These are phyloP conservation scores for Sabatieria punctata DNA, from an alignment of 2,888 invertebrate genomes.

Conservation along the genomic window DNA sequence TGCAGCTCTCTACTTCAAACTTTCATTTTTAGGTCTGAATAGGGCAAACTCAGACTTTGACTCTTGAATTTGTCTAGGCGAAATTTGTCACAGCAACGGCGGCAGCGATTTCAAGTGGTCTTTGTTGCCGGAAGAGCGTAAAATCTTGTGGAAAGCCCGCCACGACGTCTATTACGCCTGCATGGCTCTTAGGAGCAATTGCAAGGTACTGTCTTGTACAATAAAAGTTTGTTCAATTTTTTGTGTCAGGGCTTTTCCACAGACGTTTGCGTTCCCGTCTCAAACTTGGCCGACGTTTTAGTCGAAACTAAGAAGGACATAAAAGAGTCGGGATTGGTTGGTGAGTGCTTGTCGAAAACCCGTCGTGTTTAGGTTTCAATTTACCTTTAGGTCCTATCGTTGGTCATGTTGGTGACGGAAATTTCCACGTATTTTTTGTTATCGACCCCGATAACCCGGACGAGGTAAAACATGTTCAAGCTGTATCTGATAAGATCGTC, in stretches of 20 bases:
- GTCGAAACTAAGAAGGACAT: constrained; percentile 35
- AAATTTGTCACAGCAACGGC: constrained; percentile 32
- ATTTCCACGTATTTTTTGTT: constrained; percentile 39
- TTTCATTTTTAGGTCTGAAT: too few relatives aligned
- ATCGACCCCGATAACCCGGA: constrained; percentile 32
- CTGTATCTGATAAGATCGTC: constrained; percentile 27
- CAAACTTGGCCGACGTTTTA: constrained; percentile 36
- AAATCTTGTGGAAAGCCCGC: constrained; percentile 39
- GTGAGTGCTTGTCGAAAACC: too few relatives aligned
- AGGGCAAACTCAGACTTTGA: too few relatives aligned
- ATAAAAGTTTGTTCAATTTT: not conserved
- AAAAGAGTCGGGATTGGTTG: constrained; percentile 20
- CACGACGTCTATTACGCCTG: constrained; percentile 39
- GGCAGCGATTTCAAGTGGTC: constrained; percentile 35
- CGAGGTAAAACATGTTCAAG: constrained; percentile 24
- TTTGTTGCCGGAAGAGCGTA: constrained; percentile 33
- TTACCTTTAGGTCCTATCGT: constrained; percentile 40
- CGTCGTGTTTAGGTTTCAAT: too few relatives aligned
- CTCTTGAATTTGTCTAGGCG: constrained; percentile 25
- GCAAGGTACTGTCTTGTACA: constrained; percentile 16
- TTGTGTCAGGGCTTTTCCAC: constrained; percentile 36
- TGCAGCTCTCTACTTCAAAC: too few relatives aligned
- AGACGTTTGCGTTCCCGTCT: constrained; percentile 42
- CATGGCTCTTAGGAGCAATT: constrained; percentile 31
- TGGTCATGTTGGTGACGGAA: constrained; percentile 43